Percentiles rank a stretch among this genome's conserved stretches.
Evolutionary conservation across 92 coral and sea anemone species (phyloP).

Genomic region (Bergia puertoricense): DNA sequence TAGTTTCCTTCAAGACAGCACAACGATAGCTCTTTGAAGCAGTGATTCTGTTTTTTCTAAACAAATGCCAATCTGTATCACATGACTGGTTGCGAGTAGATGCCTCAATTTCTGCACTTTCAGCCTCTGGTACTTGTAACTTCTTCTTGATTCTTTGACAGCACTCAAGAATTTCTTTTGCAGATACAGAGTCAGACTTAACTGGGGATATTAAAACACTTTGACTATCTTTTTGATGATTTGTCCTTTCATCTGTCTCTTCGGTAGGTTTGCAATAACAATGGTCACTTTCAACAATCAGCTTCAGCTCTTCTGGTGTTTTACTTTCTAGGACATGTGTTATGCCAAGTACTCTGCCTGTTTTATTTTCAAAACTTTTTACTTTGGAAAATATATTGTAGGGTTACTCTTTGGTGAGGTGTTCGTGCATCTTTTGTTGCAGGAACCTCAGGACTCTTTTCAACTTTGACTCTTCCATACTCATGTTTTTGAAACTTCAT

Average conservation of each 20-base stretch:
- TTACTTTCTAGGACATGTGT: not conserved
- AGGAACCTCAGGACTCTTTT: slow-evolving; percentile 14
- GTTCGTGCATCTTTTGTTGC: not conserved
- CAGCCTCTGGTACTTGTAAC: slow-evolving; percentile 23
- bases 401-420: slow-evolving; percentile 13
- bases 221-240: not conserved
- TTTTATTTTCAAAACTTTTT: not conserved
- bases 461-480: slow-evolving; percentile 15
- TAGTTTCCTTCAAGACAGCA: slow-evolving; percentile 49
- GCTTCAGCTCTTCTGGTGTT: not conserved
- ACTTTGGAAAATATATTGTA: too few relatives aligned
- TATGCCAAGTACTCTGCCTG: slow-evolving; percentile 5
- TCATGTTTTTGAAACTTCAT: slow-evolving; percentile 19
- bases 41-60: slow-evolving; percentile 47
- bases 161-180: slow-evolving; percentile 17
- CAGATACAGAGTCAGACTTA: slow-evolving; percentile 39
- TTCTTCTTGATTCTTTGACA: slow-evolving; percentile 30
- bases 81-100: slow-evolving; percentile 40
- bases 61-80: slow-evolving; percentile 16
- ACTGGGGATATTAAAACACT: slow-evolving; percentile 37
- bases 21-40: slow-evolving; percentile 53
- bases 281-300: not conserved
- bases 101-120: slow-evolving; percentile 12
- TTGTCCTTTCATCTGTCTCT: slow-evolving; percentile 15
- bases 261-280: not conserved